These are phyloP conservation scores for Teinopalpus imperialis DNA, from an alignment of 2,888 invertebrate species.

Conservation along the genomic window DNA sequence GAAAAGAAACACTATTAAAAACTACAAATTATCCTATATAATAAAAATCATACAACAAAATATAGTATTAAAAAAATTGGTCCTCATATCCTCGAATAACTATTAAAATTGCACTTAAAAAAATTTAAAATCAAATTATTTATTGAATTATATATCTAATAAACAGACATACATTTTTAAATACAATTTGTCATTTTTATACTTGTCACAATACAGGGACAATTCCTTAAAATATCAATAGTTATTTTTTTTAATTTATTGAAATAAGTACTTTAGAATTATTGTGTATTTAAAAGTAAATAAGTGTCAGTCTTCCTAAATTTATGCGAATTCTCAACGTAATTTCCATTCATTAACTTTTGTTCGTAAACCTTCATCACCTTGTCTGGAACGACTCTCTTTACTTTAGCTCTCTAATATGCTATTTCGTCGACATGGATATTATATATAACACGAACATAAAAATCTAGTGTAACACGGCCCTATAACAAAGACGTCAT, in stretches of 20 bases:
- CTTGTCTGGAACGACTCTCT: no score
- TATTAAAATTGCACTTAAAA: conserved; percentile 11
- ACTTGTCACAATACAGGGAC: neutral
- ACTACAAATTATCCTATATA: conserved; percentile 24
- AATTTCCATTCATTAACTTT: no score
- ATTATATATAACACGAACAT: conserved; percentile 3
- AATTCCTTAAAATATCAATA: conserved; percentile 16
- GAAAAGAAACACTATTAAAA: conserved; percentile 14
- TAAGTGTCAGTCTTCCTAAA: conserved; percentile 64
- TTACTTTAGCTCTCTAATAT: no score
- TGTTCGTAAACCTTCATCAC: no score
- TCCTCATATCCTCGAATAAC: conserved; percentile 32
- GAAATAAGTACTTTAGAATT: conserved; percentile 57
- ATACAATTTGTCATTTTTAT: conserved; percentile 26
- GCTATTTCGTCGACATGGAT: no score
- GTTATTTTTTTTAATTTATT: conserved; percentile 31
- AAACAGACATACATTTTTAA: conserved; percentile 10
- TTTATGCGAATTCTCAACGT: conserved; percentile 46
- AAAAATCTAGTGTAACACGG: conserved; percentile 1
- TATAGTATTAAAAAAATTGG: conserved; percentile 31
- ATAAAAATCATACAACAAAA: conserved; percentile 25
- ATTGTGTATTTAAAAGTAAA: conserved; percentile 41
- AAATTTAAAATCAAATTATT: no score
- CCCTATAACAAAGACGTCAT: conserved; percentile 19
- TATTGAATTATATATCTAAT: no score